A percentile compares a stretch with the other conserved stretches of the same genome.
These are phyloP conservation scores for Meghimatium bilineatum DNA, from an alignment of 2,888 invertebrate species.

Conservation along the genomic window DNA sequence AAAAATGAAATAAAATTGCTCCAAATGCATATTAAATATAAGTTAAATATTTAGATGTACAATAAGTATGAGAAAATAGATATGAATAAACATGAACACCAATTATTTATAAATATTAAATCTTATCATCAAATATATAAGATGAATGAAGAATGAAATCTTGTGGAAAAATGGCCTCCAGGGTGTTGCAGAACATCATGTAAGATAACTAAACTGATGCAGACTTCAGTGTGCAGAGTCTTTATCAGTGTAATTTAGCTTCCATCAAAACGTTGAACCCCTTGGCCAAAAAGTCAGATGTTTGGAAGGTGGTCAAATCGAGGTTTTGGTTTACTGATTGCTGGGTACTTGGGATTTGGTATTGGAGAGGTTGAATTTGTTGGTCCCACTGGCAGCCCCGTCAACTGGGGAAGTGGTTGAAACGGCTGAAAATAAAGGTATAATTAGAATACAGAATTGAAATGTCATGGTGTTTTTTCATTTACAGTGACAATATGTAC, in stretches of 20 bases:
- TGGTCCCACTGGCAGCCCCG: constrained; percentile 42
- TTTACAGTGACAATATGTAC: too few species aligned
- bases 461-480: too few species aligned
- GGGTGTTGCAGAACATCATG: constrained; percentile 22
- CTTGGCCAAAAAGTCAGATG: constrained; percentile 75
- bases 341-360: constrained; percentile 59
- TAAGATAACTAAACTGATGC: constrained; percentile 27
- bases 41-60: not conserved
- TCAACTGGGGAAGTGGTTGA: constrained; percentile 56
- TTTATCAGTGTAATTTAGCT: constrained; percentile 58
- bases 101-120: not conserved
- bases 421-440: constrained; percentile 51
- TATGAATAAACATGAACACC: not conserved
- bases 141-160: not conserved
- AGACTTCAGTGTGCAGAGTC: not conserved
- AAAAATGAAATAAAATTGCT: not conserved
- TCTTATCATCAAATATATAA: not conserved
- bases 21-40: not conserved
- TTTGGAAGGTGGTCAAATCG: constrained; percentile 62
- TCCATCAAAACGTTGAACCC: constrained; percentile 72
- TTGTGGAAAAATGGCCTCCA: constrained; percentile 41
- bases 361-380: constrained; percentile 64
- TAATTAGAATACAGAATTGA: too few species aligned
- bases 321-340: constrained; percentile 40
- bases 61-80: not conserved